phyloP scores from a whole-genome alignment of 2,797 vertebrate species.

The Enteromius viviparus region DNA sequence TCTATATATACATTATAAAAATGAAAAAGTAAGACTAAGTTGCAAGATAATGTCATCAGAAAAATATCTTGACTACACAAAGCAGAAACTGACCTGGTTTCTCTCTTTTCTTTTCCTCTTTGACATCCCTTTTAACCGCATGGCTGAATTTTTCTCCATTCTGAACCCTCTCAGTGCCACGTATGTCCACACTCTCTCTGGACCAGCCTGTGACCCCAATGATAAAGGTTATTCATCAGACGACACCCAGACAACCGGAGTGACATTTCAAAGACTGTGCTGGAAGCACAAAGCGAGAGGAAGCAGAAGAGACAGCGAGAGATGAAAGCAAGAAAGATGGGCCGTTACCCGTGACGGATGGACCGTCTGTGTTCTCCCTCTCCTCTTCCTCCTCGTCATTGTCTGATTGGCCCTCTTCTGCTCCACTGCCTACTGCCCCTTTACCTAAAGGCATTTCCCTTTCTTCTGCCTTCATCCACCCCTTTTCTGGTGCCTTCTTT shows the following conservation, averaged over 20 bases:
- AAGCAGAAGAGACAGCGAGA: not conserved
- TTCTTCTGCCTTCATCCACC: conserved; percentile 18
- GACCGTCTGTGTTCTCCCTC: conserved; percentile 40
- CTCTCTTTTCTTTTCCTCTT: conserved; percentile 78
- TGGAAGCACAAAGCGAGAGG: conserved; percentile 15
- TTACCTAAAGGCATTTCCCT: conserved; percentile 70
- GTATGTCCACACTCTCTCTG: conserved; percentile 40
- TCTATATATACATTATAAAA: not conserved
- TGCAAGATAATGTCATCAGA: not conserved
- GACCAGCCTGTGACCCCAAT: conserved; percentile 62
- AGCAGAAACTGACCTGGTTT: conserved; percentile 77
- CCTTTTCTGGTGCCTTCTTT: conserved; percentile 72
- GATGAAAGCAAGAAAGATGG: conserved; percentile 2
- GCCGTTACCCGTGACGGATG: conserved; percentile 70
- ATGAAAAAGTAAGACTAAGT: not conserved
- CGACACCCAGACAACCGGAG: conserved; percentile 1
- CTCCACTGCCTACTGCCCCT: conserved; percentile 57
- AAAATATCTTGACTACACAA: not conserved
- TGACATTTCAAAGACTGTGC: conserved; percentile 38
- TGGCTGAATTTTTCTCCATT: conserved; percentile 53
- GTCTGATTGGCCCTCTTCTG: conserved; percentile 75
- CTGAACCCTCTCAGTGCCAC: conserved; percentile 63
- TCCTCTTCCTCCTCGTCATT: conserved; percentile 80
- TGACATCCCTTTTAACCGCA: conserved; percentile 72
- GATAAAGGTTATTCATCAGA: conserved; percentile 30